Evolutionary conservation across 2,113 vertebrate species (phyloP), one percentile per base, ranked within the genome.

Genomic region (Nannospalax galili): DNA sequence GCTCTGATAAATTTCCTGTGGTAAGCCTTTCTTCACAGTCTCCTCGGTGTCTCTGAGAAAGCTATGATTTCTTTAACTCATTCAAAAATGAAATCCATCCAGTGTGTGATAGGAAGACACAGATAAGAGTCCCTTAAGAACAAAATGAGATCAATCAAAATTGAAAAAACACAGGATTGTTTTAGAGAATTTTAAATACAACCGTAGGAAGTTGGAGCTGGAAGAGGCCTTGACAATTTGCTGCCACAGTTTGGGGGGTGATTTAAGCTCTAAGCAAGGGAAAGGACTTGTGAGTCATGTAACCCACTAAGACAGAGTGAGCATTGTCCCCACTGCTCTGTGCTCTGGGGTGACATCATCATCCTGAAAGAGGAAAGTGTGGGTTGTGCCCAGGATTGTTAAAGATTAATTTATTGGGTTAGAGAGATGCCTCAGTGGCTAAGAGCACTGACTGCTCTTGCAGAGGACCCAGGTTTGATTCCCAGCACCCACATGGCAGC

Each of bases 31-130:
- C 30, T 70, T 58, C 22, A 74, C 4, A 70, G 3, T 74, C 19
- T 86, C 11, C 17, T 90, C 30, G 37, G 3, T 78, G 22, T 79
- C 45, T 92, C 45, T 9, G 17, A 85, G 69, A 73, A 80, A 73
- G 26, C 22, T 88, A 9, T n/a, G 28, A 60, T 84, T 82, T 94
- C 86, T 77, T 85, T 81, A 84, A 56, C 28, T 92, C 32, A 11
- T 95, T 91, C 24, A 70, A 10, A 56, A 89, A 40, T 65, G 12
- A 92, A 95, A 79, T 88, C 26, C 0, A 65, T 30, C 56, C 62
- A 67, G 17, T n/a, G 28, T 10, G 32, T 93, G 70, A 73, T 79
- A 24, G 82, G 10, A 45, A 69, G 56, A 94, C 88, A 91, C 24
- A 37, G 52, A 45, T 32, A 20, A 78, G 35, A 45, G 48, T 40